These are phyloP conservation scores for Formicarius rufipectus DNA, from an alignment of 2,113 vertebrate genomes.

Conservation along the genomic window DNA sequence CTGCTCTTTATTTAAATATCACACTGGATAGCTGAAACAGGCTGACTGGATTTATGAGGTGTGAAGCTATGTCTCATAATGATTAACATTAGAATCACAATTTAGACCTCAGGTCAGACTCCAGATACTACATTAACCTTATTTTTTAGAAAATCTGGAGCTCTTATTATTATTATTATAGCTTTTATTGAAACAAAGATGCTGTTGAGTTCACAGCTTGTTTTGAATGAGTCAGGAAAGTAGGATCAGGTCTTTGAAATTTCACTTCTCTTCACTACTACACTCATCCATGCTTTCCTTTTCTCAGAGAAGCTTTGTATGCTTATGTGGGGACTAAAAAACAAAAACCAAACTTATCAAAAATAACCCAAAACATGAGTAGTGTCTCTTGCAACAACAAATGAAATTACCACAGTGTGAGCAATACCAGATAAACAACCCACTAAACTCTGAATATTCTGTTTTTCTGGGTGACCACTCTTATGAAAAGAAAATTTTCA, in stretches of 20 bases:
- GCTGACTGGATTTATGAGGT: slow-evolving; percentile 66
- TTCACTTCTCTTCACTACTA: neutral
- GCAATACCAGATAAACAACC: neutral
- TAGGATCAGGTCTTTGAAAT: neutral
- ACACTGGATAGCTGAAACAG: slow-evolving; percentile 16
- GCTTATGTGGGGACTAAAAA: neutral
- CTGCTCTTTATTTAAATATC: slow-evolving; percentile 58
- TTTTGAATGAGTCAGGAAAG: neutral
- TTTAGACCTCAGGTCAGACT: slow-evolving; percentile 64
- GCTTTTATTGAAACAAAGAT: neutral
- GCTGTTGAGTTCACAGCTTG: neutral
- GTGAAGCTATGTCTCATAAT: slow-evolving; percentile 60
- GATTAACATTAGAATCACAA: slow-evolving; percentile 72
- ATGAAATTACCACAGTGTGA: neutral
- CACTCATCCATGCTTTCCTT: neutral
- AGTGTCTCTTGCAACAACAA: neutral
- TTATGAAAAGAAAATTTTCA: neutral
- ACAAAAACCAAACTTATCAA: neutral
- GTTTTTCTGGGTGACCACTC: neutral
- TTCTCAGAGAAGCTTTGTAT: neutral
- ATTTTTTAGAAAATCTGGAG: slow-evolving; percentile 18
- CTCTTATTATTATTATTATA: neutral
- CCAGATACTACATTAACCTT: slow-evolving; percentile 46
- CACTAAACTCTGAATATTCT: neutral
- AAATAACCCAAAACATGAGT: neutral